These are phyloP conservation scores for Lophotis ruficrista DNA, from an alignment of 2,113 vertebrate genomes.

Conservation along the genomic window DNA sequence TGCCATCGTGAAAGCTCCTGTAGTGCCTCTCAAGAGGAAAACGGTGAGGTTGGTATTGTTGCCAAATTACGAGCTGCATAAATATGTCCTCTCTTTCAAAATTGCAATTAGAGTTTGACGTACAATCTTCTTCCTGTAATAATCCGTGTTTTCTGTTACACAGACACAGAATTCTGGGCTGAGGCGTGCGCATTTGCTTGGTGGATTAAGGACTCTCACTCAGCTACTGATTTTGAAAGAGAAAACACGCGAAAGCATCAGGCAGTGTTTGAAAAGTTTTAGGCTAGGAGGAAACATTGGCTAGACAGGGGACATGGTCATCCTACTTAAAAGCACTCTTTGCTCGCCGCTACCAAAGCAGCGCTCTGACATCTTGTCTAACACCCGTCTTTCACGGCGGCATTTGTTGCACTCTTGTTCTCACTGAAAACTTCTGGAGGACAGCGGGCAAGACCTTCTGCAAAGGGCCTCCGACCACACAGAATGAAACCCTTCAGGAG, in stretches of 20 bases:
- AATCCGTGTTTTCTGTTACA: neutral
- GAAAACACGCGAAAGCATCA: neutral
- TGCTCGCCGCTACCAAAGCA: neutral
- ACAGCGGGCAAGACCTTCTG: neutral
- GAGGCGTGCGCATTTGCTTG: neutral
- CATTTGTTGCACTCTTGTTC: neutral
- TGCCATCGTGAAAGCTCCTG: neutral
- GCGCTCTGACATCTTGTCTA: neutral
- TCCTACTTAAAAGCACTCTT: neutral
- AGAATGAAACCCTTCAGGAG: neutral
- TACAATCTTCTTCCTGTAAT: neutral
- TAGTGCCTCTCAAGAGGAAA: neutral
- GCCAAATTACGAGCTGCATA: neutral
- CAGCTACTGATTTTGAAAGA: neutral
- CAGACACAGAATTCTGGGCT: neutral
- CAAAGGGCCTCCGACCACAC: neutral
- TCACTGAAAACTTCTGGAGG: neutral
- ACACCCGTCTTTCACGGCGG: neutral
- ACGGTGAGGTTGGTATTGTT: neutral
- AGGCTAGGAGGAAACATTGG: neutral
- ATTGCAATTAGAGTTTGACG: neutral
- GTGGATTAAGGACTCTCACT: neutral
- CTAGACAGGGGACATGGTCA: no score
- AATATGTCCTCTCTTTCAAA: neutral
- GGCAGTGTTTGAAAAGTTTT: neutral